phyloP scores from a whole-genome alignment of 2,888 invertebrate species.

The Chrysolina americana region DNA sequence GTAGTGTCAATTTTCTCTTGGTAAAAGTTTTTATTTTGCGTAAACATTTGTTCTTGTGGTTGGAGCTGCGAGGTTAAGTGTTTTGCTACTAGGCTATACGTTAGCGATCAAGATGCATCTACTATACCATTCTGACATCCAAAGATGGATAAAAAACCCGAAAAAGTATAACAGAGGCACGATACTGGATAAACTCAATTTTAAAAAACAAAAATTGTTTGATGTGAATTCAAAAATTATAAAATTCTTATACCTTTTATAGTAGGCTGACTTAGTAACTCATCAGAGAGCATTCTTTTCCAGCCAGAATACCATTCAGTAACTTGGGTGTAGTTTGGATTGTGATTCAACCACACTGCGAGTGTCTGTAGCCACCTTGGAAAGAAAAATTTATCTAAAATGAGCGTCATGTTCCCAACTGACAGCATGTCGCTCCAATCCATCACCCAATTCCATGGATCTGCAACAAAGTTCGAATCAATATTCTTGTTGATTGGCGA shows the following conservation, averaged over 20 bases:
- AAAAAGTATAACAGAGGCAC: too few species aligned
- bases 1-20: too few species aligned
- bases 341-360: conserved; percentile 91
- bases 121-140: too few species aligned
- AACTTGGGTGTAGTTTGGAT: conserved; percentile 91
- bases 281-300: conserved; percentile 75
- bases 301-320: conserved; percentile 86
- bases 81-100: too few species aligned
- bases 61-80: too few species aligned
- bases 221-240: not conserved
- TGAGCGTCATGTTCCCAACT: conserved; percentile 80
- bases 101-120: too few species aligned
- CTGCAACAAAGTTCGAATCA: conserved; percentile 68
- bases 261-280: conserved; percentile 70
- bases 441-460: conserved; percentile 95
- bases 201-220: too few species aligned
- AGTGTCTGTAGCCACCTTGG: conserved; percentile 92
- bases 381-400: conserved; percentile 92
- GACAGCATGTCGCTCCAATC: conserved; percentile 93
- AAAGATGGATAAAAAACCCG: too few species aligned
- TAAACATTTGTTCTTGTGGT: too few species aligned
- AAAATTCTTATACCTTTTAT: conserved; percentile 66
- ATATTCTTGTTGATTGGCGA: not conserved
- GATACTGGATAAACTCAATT: too few species aligned
- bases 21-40: too few species aligned